Base-by-base conservation (phyloP, 2,888 invertebrate species). In the Torymus texanus region DNA sequence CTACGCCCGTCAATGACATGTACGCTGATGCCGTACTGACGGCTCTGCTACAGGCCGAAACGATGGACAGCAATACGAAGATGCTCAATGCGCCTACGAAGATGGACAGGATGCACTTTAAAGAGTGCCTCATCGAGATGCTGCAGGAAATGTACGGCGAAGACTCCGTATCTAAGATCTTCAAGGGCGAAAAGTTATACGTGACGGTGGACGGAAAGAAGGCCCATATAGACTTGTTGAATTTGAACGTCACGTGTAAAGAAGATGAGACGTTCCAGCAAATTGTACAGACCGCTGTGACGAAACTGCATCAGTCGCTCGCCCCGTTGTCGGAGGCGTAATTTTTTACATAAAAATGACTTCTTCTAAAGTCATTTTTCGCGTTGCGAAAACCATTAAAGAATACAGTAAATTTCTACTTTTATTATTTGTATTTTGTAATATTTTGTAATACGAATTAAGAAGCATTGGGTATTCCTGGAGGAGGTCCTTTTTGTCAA, bases 1-100 rank as follows among this genome's bases (percentile, higher is more conserved):
- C 98, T 10, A 96, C 95, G 88, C 98, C 99, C 0, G 95, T 98
- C 65, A 95, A 97, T 87, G 99, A 99, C 91, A 98, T 99, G 97
- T 99, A 95, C 91, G 98, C 99, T 50, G 99, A 99, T 92, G 96
- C 98, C 50, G 95, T 98, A 50, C 92, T 98, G 75, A 96, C 97
- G 0, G 97, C 95, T 62, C 92, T 98, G 58, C 92, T 99, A 85
- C 95, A 96, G 89, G 97, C 97, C 0, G 95, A 96, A 88, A 90
- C 93, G 84, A 91, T 94, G 68, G 94, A 94, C 80, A 92, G 92
- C 0, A 92, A 93, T 50, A 92, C 93, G 1, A 94, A 94, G 85
- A 92, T 93, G 73, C 90, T 93, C 21, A 91, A 93, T 0, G 92
- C 93, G 0, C 92, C 93, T 55, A 92, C 93, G 53, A 96, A 96